Evolutionary conservation across 2,888 invertebrate species (phyloP).

Genomic region (Catonia carolina): DNA sequence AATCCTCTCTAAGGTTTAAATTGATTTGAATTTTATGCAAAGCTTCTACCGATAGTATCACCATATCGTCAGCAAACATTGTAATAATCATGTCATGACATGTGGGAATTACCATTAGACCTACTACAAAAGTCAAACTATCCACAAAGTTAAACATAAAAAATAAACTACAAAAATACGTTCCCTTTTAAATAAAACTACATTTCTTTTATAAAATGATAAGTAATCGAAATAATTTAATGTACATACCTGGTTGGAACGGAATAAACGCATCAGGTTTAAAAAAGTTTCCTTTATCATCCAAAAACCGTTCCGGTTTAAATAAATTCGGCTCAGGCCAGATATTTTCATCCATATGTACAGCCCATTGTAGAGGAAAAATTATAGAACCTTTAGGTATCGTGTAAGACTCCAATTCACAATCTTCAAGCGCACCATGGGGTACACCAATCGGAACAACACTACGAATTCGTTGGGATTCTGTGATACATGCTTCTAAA

Average conservation of each 20-base stretch:
- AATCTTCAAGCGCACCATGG: slow-evolving; percentile 59
- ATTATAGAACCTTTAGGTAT: slow-evolving; percentile 66
- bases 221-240: no score
- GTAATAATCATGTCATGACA: no score
- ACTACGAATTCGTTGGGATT: slow-evolving; percentile 69
- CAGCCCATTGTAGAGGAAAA: slow-evolving; percentile 72
- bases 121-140: no score
- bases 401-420: slow-evolving; percentile 45
- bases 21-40: no score
- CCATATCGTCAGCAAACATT: no score
- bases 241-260: slow-evolving; percentile 67
- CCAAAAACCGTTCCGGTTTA: slow-evolving; percentile 62
- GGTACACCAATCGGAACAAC: slow-evolving; percentile 72
- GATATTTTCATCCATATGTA: slow-evolving; percentile 61
- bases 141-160: slow-evolving; percentile 24
- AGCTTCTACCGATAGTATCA: no score
- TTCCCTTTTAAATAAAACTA: no score
- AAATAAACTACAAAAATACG: background rate
- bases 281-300: slow-evolving; percentile 52
- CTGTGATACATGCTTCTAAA: slow-evolving; percentile 67
- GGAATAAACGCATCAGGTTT: slow-evolving; percentile 69
- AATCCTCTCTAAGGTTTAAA: no score
- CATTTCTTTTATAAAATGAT: no score
- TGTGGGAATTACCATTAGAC: no score
- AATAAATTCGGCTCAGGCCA: slow-evolving; percentile 65